Conservation (phyloP, 2,888 invertebrate genomes). For the Apamea sordens region DNA sequence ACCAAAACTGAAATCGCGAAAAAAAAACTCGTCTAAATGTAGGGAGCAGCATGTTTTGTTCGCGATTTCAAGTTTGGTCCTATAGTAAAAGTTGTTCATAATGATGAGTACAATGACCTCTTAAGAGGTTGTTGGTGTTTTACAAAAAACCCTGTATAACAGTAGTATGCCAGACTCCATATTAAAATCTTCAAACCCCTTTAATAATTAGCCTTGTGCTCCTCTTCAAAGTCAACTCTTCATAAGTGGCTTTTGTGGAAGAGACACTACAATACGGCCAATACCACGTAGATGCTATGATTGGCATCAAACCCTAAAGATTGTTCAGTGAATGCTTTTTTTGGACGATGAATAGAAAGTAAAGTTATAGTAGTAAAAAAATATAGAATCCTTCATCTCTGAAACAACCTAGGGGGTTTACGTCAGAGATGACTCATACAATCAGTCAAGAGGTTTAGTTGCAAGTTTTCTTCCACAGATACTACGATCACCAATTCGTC, state of each 20-base stretch:
- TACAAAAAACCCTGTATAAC: too few relatives aligned
- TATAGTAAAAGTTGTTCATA: too few relatives aligned
- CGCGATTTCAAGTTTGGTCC: too few relatives aligned
- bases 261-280: not conserved
- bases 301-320: not conserved
- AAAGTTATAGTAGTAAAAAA: not conserved
- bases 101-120: too few relatives aligned
- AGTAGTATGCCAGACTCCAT: too few relatives aligned
- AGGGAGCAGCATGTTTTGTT: too few relatives aligned
- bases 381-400: not conserved
- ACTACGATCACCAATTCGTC: not conserved
- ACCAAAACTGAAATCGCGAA: too few relatives aligned
- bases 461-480: not conserved
- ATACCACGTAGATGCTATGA: not conserved
- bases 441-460: not conserved
- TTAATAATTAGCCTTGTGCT: not conserved
- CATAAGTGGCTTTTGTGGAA: not conserved
- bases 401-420: not conserved
- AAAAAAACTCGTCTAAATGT: too few relatives aligned
- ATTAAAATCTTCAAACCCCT: too few relatives aligned
- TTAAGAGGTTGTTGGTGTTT: too few relatives aligned
- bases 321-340: not conserved
- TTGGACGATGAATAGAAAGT: not conserved
- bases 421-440: not conserved
- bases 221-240: not conserved